Evolutionary conservation across 1,140 invertebrate genomes (phyloP).

Genomic region (Araneus ventricosus): DNA sequence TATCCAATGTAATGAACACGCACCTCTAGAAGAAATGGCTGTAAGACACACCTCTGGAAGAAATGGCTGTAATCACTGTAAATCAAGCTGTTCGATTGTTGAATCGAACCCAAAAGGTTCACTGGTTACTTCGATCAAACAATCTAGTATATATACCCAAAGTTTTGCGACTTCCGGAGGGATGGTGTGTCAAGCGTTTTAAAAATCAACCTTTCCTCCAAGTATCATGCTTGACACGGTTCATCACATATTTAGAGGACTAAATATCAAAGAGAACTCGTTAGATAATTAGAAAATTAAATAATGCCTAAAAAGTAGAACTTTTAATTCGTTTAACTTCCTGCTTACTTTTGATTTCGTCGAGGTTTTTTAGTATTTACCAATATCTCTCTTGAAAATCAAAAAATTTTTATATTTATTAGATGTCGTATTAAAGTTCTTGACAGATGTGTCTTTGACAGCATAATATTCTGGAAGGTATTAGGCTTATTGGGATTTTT

Average conservation of each 20-base stretch:
- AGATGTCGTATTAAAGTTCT: too few relatives aligned
- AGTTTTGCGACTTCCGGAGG: constrained; percentile 28
- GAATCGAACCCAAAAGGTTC: constrained; percentile 60
- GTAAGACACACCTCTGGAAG: constrained; percentile 39
- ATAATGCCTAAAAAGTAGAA: too few relatives aligned
- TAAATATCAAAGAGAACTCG: not conserved
- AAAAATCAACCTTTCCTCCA: constrained; percentile 34
- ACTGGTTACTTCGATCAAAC: not conserved
- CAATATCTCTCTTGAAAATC: too few relatives aligned
- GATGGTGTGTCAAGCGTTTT: not conserved
- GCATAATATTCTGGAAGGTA: too few relatives aligned
- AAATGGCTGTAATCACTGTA: constrained; percentile 13
- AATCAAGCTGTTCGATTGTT: not conserved
- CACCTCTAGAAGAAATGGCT: constrained; percentile 36
- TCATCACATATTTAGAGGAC: constrained; percentile 40
- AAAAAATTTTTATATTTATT: too few relatives aligned
- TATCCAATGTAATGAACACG: not conserved
- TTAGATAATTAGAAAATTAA: too few relatives aligned
- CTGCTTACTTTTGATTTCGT: too few relatives aligned
- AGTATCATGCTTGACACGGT: constrained; percentile 37
- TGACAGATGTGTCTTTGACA: too few relatives aligned
- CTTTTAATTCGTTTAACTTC: too few relatives aligned
- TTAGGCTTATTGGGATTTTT: too few relatives aligned
- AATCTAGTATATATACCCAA: constrained; percentile 49
- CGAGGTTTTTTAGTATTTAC: too few relatives aligned